Evolutionary conservation across 1,140 invertebrate species (phyloP), one percentile per base, ranked within the genome.

Genomic region (Lucilia cuprina): DNA sequence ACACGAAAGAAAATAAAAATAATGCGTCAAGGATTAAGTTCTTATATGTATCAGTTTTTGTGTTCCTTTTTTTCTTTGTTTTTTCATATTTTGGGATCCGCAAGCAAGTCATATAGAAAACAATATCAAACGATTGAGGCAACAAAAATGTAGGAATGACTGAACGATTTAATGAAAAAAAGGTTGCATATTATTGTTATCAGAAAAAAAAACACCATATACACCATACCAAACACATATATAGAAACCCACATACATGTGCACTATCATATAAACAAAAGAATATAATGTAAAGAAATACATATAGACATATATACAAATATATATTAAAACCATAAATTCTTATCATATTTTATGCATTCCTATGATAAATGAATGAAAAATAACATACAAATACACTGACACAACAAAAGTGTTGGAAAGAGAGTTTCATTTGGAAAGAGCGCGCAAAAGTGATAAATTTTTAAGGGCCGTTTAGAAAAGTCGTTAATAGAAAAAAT

Each of bases 301-400:
- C 5, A 30, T 8, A 77, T 4, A 41, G 30, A 25, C n/a, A n/a
- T n/a, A n/a, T n/a, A n/a, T n/a, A n/a, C n/a, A 8, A 84, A 60
- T 47, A 74, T 34, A 21, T 74, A 60, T 50, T 78, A 74, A 41
- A 74, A 55, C n/a, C 83, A 85, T 85, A 85, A 85, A 85, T 85
- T 82, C 78, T 84, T 84, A 85, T 85, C 83, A 82, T 84, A 70
- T 83, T 70, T 84, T 85, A 85, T 85, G 86, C 84, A 86, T 85
- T 85, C 82, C 83, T 84, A 87, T 89, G 89, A 90, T 90, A 90
- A 90, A 90, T 84, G 84, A 84, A 30, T 41, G 30, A 41, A 78
- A 78, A 35, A 19, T 8, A 21, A 70, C n/a, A 25, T 21, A 60
- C n/a, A 60, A 10, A 25, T 70, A 70, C 65, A 70, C 13, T 75